Percentiles rank a stretch among this genome's conserved stretches.
These are phyloP conservation scores for Chlorospingus semifuscus DNA, from an alignment of 2,797 vertebrate species.

Conservation along the genomic window DNA sequence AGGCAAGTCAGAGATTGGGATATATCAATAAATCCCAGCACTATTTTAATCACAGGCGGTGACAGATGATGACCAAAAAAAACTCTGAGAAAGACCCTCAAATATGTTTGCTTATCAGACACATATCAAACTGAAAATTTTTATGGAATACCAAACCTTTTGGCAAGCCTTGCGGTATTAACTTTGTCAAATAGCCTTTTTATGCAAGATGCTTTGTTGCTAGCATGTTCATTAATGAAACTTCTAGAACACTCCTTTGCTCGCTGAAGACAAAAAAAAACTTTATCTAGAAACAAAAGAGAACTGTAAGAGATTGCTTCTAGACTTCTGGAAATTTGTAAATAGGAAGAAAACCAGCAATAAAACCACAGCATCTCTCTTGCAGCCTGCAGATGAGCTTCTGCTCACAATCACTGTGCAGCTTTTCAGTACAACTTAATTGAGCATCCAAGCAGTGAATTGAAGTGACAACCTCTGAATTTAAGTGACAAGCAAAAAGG, in stretches of 20 bases:
- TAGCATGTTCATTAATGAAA: neutral
- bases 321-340: neutral
- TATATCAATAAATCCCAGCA: neutral
- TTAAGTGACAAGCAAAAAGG: neutral
- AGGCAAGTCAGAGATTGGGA: neutral
- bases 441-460: neutral
- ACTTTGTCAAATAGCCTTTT: neutral
- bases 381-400: neutral
- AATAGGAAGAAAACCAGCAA: neutral
- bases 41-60: neutral
- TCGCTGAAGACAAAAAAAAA: neutral
- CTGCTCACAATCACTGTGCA: neutral
- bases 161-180: neutral
- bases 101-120: neutral
- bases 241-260: neutral
- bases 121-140: neutral
- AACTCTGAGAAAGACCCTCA: neutral
- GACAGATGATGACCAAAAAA: neutral
- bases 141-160: neutral
- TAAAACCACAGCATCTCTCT: neutral
- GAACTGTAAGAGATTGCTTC: neutral
- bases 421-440: neutral
- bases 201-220: neutral
- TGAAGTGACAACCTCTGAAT: neutral
- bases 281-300: neutral